Evolutionary conservation across 2,888 invertebrate genomes (phyloP).

Genomic region (Erebia aethiops): DNA sequence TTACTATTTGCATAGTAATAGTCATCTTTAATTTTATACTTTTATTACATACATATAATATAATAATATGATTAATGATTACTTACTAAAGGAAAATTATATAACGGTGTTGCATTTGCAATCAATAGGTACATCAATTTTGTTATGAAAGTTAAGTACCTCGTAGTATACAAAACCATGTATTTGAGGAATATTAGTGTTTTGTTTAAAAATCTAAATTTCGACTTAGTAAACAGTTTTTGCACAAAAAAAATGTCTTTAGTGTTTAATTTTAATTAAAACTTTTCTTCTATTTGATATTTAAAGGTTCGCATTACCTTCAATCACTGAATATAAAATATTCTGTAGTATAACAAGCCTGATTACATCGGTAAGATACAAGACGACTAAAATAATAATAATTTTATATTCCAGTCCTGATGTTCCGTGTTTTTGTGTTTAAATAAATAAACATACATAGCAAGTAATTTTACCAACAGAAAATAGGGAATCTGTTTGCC

Average conservation of each 20-base stretch:
- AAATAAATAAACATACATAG: too few relatives aligned
- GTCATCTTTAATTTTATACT: not conserved
- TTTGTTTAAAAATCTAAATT: not conserved
- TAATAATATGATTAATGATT: too few relatives aligned
- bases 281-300: not conserved
- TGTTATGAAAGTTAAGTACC: too few relatives aligned
- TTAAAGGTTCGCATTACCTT: not conserved
- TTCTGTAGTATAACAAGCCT: too few relatives aligned
- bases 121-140: too few relatives aligned
- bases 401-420: too few relatives aligned
- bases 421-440: too few relatives aligned
- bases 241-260: not conserved
- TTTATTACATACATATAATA: not conserved
- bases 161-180: not conserved
- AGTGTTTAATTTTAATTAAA: not conserved
- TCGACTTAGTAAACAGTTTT: not conserved
- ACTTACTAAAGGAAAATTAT: too few relatives aligned
- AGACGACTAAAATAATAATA: too few relatives aligned
- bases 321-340: not conserved
- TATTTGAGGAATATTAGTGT: not conserved
- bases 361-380: too few relatives aligned
- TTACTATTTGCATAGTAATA: not conserved
- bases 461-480: too few relatives aligned
- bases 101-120: too few relatives aligned
- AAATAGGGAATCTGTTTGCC: not conserved